These are phyloP conservation scores for Trissoscelio sp. DNA, from an alignment of 2,888 invertebrate genomes.

Conservation along the genomic window DNA sequence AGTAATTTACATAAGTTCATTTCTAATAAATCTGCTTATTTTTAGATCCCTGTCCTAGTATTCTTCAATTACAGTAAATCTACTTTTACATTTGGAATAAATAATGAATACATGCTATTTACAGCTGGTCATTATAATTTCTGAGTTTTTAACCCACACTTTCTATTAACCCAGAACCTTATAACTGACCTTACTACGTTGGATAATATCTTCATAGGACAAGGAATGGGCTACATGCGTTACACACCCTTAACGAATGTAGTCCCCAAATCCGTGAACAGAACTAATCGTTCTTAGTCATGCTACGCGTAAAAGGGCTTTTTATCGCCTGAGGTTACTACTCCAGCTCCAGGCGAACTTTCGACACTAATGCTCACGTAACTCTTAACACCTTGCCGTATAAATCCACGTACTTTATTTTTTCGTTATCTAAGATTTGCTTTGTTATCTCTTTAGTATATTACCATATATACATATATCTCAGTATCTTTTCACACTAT, in stretches of 20 bases:
- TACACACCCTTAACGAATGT: conserved; percentile 19
- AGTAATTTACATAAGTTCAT: conserved; percentile 3
- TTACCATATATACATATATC: too few species aligned
- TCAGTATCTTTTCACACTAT: too few species aligned
- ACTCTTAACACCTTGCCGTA: conserved; percentile 27
- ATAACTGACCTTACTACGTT: conserved; percentile 73
- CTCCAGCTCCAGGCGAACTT: conserved; percentile 28
- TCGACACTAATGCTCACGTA: conserved; percentile 39
- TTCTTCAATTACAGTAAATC: background rate
- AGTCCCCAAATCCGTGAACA: conserved; percentile 29
- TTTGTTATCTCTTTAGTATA: background rate
- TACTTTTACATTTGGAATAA: background rate
- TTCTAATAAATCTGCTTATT: conserved; percentile 4
- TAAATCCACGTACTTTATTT: conserved; percentile 20
- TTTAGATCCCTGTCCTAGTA: background rate
- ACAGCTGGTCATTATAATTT: too few species aligned
- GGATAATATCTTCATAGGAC: conserved; percentile 46
- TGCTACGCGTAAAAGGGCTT: conserved; percentile 31
- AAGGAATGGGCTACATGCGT: conserved; percentile 20
- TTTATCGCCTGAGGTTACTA: conserved; percentile 35
- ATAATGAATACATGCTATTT: too few species aligned
- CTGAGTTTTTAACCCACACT: too few species aligned
- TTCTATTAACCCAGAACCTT: conserved; percentile 40
- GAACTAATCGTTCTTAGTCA: conserved; percentile 45
- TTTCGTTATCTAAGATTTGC: conserved; percentile 7